phyloP scores from a whole-genome alignment of 92 coral and sea anemone species.

The Blastomussa wellsi region DNA sequence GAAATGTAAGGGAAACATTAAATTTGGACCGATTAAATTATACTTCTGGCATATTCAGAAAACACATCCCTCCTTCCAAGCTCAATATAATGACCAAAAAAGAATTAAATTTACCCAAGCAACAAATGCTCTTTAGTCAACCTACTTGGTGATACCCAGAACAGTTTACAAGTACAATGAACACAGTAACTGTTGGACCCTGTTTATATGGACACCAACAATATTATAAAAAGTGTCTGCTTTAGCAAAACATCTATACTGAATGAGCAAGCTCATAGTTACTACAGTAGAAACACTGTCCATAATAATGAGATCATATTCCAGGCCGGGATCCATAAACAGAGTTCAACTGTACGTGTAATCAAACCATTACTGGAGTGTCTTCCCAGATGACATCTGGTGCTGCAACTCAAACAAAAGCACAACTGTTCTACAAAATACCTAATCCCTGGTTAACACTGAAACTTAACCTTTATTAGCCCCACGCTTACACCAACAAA shows the following conservation, averaged over 20 bases:
- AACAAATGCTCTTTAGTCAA: neutral
- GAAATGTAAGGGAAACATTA: neutral
- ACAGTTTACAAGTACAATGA: neutral
- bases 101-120: neutral
- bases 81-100: neutral
- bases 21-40: neutral
- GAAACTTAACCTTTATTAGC: neutral
- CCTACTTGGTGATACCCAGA: neutral
- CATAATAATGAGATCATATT: neutral
- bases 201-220: neutral
- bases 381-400: constrained; percentile 18
- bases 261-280: too few relatives aligned
- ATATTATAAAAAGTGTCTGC: neutral
- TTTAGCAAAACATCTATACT: too few relatives aligned
- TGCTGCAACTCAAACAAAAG: constrained; percentile 20
- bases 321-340: neutral
- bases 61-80: neutral
- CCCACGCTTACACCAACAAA: too few relatives aligned
- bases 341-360: neutral
- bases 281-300: neutral
- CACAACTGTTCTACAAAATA: constrained; percentile 33
- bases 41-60: neutral
- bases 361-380: constrained; percentile 25
- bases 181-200: neutral
- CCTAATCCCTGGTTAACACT: neutral